Percentiles rank a stretch among this genome's conserved stretches.
These are phyloP conservation scores for Beroe ovata DNA, from an alignment of 37 sponge, comb jelly and placozoan genomes.

Conservation along the genomic window DNA sequence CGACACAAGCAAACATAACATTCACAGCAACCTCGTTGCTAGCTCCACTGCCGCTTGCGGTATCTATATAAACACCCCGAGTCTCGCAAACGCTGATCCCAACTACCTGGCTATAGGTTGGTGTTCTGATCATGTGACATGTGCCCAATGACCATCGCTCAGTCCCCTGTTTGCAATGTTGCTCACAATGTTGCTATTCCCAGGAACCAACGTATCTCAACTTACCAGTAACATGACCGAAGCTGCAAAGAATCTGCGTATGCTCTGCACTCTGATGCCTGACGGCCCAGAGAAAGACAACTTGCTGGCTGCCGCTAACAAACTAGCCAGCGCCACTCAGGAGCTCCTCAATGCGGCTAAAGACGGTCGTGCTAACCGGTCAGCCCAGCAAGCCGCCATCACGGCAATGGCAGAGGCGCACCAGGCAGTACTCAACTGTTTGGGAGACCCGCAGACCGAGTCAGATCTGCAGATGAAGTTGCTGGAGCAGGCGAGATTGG, in stretches of 20 bases:
- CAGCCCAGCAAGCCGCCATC: constrained; percentile 66
- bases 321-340: constrained; percentile 89
- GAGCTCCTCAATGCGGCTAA: constrained; percentile 84
- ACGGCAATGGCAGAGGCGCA: constrained; percentile 44
- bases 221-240: constrained; percentile 87
- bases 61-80: constrained; percentile 54
- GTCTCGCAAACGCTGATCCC: constrained; percentile 31
- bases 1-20: constrained; percentile 57
- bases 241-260: constrained; percentile 82
- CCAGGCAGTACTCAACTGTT: constrained; percentile 41
- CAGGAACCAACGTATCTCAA: constrained; percentile 62
- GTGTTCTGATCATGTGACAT: too few species aligned
- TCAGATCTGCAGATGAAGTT: constrained; percentile 66
- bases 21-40: constrained; percentile 49
- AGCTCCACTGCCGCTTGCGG: constrained; percentile 57
- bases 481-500: constrained; percentile 62
- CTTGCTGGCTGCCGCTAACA: constrained; percentile 87
- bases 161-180: too few species aligned
- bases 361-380: constrained; percentile 38
- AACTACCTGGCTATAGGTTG: constrained; percentile 62
- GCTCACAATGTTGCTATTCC: background rate
- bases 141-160: too few species aligned
- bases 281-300: constrained; percentile 74
- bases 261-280: constrained; percentile 82
- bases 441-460: constrained; percentile 37